Evolutionary conservation across 2,888 invertebrate species (phyloP).

Genomic region (Blastobasis lacticolella): DNA sequence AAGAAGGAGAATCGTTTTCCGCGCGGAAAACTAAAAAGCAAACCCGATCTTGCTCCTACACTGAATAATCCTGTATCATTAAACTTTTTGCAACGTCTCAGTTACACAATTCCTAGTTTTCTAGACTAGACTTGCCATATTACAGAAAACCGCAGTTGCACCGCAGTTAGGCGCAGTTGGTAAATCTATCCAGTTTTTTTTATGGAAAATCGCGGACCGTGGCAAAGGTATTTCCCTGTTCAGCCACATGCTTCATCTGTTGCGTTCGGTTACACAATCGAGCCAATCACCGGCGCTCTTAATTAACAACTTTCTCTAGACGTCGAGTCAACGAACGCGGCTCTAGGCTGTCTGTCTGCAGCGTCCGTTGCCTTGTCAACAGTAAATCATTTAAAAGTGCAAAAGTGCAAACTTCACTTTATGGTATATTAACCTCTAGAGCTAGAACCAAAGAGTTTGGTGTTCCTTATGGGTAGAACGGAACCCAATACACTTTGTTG

Average conservation of each 20-base stretch:
- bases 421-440: too few relatives aligned
- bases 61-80: too few relatives aligned
- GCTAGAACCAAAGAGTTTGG: too few relatives aligned
- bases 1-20: too few relatives aligned
- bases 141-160: background rate
- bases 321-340: conserved; percentile 53
- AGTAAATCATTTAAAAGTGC: too few relatives aligned
- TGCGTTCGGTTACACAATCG: conserved; percentile 58
- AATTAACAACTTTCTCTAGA: conserved; percentile 66
- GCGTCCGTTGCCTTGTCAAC: conserved; percentile 1
- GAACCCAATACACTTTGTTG: too few relatives aligned
- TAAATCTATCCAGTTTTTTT: background rate
- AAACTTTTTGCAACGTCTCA: background rate
- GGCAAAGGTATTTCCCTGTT: conserved; percentile 38
- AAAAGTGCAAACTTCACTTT: too few relatives aligned
- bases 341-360: conserved; percentile 1
- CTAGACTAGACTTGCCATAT: background rate
- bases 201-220: conserved; percentile 7
- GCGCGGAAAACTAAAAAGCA: too few relatives aligned
- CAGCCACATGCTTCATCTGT: conserved; percentile 38
- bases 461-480: too few relatives aligned
- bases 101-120: background rate
- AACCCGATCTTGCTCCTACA: too few relatives aligned
- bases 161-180: background rate
- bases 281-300: conserved; percentile 46